Percentiles rank a stretch among this genome's conserved stretches.
Conservation (phyloP, 35 echinoderm and acorn worm species). For the Heliocidaris erythrogramma region DNA sequence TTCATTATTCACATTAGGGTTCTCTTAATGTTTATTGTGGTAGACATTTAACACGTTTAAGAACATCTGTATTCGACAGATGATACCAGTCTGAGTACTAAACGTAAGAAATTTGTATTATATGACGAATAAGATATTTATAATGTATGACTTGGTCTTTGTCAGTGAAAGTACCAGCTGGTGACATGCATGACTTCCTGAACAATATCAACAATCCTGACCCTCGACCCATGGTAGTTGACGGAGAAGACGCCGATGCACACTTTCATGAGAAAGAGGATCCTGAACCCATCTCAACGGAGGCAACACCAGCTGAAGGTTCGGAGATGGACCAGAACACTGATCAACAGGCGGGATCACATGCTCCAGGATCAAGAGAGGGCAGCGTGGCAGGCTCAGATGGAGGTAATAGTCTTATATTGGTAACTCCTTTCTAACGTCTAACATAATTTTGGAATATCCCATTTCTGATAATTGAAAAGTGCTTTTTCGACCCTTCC, state of each 20-base stretch:
- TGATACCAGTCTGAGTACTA: too few relatives aligned
- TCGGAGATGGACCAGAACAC: background rate
- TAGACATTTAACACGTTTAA: too few relatives aligned
- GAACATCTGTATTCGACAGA: too few relatives aligned
- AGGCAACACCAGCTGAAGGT: background rate
- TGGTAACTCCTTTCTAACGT: background rate
- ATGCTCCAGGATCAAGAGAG: background rate
- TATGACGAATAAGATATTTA: background rate
- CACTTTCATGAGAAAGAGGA: constrained; percentile 8
- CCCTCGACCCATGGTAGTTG: background rate
- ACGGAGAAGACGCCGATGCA: background rate
- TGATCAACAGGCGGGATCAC: background rate
- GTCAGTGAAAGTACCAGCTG: constrained; percentile 25
- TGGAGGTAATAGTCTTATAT: background rate
- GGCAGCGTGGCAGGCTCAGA: background rate
- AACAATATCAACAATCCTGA: background rate
- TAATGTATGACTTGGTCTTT: background rate
- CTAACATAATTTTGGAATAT: background rate
- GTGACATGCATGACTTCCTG: constrained; percentile 7
- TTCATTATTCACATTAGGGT: too few relatives aligned
- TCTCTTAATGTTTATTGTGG: too few relatives aligned
- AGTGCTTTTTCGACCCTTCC: background rate
- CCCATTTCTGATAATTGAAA: background rate
- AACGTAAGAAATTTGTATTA: too few relatives aligned
- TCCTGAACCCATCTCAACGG: background rate